Conservation (phyloP, 2,888 invertebrate species). For the Spicauda simplicius region DNA sequence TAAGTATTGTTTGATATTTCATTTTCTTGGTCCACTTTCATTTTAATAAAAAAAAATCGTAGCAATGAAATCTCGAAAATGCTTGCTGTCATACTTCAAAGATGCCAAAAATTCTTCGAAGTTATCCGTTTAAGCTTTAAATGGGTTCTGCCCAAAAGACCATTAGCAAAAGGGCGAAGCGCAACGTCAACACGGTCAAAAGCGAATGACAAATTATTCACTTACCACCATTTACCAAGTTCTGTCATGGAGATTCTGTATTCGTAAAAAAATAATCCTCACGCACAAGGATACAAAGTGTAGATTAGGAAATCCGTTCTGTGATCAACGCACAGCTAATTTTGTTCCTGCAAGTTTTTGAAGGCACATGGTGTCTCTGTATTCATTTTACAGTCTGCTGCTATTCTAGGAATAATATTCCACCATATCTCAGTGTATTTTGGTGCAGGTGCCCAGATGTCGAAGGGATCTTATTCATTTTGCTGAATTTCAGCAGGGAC, state of each 20-base stretch:
- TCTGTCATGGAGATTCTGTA: constrained; percentile 9
- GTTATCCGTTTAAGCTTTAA: constrained; percentile 52
- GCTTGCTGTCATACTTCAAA: constrained; percentile 38
- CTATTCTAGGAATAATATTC: constrained; percentile 83
- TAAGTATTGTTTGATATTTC: not conserved
- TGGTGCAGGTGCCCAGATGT: constrained; percentile 82
- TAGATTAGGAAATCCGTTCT: constrained; percentile 42
- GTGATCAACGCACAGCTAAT: constrained; percentile 26
- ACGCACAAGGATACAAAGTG: constrained; percentile 43
- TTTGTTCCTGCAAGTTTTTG: constrained; percentile 65
- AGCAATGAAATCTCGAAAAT: constrained; percentile 5
- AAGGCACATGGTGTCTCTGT: constrained; percentile 77
- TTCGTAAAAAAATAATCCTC: constrained; percentile 40
- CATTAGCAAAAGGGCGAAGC: constrained; percentile 74
- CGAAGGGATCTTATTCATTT: constrained; percentile 61
- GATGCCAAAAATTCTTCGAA: constrained; percentile 53
- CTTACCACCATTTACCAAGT: constrained; percentile 53
- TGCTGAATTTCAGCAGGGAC: constrained; percentile 60
- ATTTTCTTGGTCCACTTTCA: not conserved
- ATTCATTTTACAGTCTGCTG: constrained; percentile 83
- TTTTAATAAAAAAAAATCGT: not conserved
- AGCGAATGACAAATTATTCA: constrained; percentile 76
- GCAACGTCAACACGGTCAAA: constrained; percentile 72
- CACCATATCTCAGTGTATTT: constrained; percentile 75
- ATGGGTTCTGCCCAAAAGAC: constrained; percentile 57